Evolutionary conservation across 2,113 vertebrate species (phyloP), one percentile per base, ranked within the genome.

Genomic region (Labrus mixtus): DNA sequence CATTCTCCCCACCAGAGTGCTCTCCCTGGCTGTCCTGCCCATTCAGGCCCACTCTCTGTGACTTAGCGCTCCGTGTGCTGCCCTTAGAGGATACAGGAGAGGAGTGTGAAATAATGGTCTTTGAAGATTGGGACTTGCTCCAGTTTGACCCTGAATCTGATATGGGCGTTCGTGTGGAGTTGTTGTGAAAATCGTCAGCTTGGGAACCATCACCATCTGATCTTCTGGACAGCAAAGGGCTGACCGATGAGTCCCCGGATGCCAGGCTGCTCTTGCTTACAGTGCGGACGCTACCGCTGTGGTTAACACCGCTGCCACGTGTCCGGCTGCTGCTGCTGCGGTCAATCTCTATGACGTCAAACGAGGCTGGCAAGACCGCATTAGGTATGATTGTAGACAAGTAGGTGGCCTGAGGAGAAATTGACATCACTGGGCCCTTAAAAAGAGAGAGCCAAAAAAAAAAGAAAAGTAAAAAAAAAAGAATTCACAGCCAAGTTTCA

Each of bases 341-440:
- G 73, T 92, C 95, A 67, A 99, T 95, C 68, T 97, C 96, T 57
- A 99, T 97, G 63, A 99, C 95, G 0, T 99, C 97, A 91, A 99
- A 92, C 0, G 96, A 95, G 65, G 95, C 95, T 0, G 97, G 97
- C 82, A 99, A 89, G 68, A 98, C 92, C 0, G 98, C 98, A 0
- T 99, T 97, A 3, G 97, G 98, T 76, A 99, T 99, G 87, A 99
- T 97, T 81, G 97, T 99, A 1, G 98, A 99, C 92, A 99, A 83
- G 90, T 99, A 99, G 20, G 98, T 97, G 68, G 96, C 98, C 90
- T 99, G 98, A 10, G 98, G 98, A 0, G 98, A 99, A 86, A 99
- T 97, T 67, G 96, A 98, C 95, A 99, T 97, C 72, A 97, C 98
- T 0, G 97, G 98, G 59, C 96, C 93, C 89, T 93, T 20, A 10